Conservation (phyloP, 2,797 vertebrate genomes). For the Cyclura pinguis region DNA sequence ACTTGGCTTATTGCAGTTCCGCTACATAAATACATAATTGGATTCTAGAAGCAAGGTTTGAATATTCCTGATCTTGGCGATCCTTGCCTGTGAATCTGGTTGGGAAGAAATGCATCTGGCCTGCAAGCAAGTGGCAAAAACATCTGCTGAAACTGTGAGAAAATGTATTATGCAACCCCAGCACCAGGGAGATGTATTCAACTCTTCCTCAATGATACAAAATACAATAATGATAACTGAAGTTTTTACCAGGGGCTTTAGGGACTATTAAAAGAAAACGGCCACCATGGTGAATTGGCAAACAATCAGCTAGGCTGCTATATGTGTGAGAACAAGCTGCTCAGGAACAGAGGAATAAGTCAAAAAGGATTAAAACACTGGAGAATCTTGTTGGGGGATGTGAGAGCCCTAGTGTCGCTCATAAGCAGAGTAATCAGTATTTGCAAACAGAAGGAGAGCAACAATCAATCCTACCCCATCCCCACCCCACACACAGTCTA, state of each 20-base stretch:
- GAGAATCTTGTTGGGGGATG: background rate
- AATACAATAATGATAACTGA: constrained; percentile 10
- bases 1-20: constrained; percentile 6
- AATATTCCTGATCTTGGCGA: constrained; percentile 64
- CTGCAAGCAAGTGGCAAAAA: constrained; percentile 67
- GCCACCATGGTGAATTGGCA: background rate
- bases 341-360: background rate
- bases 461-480: too few species aligned
- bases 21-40: constrained; percentile 35
- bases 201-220: constrained; percentile 49
- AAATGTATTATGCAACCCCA: constrained; percentile 65
- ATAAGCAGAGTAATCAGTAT: too few species aligned
- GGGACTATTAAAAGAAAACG: background rate
- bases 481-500: too few species aligned
- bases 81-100: constrained; percentile 59
- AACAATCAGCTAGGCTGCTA: background rate
- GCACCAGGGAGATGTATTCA: constrained; percentile 67
- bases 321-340: rapidly evolving
- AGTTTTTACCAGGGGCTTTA: constrained; percentile 50
- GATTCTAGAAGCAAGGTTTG: constrained; percentile 57
- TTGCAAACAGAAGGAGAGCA: too few species aligned
- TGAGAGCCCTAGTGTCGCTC: background rate
- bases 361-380: background rate
- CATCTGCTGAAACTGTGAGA: constrained; percentile 71
- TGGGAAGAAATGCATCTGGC: constrained; percentile 72